Evolutionary conservation across 2,797 vertebrate genomes (phyloP).

Genomic region (Octomys mimax): DNA sequence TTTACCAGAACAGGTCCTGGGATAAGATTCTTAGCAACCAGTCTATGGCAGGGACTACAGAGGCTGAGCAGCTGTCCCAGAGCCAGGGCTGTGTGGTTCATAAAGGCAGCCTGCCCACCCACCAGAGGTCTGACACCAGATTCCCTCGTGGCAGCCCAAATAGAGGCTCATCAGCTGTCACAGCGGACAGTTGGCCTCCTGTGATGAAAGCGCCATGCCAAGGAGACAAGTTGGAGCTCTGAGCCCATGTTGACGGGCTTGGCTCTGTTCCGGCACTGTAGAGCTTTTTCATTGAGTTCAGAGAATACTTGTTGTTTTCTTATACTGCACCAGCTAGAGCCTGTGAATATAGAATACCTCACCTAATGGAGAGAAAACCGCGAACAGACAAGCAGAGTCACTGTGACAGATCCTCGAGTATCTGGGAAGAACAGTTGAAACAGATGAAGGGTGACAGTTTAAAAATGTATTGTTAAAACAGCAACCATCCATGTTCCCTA

Average conservation of each 20-base stretch:
- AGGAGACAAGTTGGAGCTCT: neutral
- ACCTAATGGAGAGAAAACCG: neutral
- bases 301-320: neutral
- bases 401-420: neutral
- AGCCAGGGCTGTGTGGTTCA: neutral
- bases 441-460: neutral
- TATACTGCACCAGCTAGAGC: neutral
- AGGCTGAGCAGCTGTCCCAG: neutral
- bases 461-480: neutral
- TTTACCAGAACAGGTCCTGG: neutral
- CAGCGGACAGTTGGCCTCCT: neutral
- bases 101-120: neutral
- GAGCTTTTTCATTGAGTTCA: conserved; percentile 1
- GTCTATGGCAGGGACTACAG: neutral
- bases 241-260: neutral
- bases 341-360: neutral
- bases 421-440: neutral
- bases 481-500: neutral
- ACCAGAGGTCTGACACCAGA: neutral
- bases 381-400: neutral
- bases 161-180: neutral
- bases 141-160: conserved; percentile 43
- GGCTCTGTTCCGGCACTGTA: neutral
- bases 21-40: neutral
- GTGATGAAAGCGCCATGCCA: neutral